Evolutionary conservation across 2,113 vertebrate species (phyloP), one percentile per base, ranked within the genome.

Genomic region (Clarias gariepinus): DNA sequence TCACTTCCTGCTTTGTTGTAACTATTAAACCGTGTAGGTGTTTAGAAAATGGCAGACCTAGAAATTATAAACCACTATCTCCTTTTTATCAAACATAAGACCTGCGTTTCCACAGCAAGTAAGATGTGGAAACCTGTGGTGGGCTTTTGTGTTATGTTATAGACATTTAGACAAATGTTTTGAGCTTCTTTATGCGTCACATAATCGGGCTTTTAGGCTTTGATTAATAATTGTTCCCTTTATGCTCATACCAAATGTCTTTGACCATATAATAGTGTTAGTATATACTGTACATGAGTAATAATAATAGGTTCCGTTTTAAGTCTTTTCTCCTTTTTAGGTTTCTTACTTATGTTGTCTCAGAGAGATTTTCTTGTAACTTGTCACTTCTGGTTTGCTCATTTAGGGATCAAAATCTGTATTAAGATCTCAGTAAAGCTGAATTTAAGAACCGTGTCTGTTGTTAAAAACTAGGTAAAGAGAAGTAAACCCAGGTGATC

Each of bases 41-140:
- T 68, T 73, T 28, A 41, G 52, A 81, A 81, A 61, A 81, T 10
- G 33, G 30, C 12, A 73, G 71, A 76, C 53, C 80, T 66, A 81
- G 57, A 88, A 84, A 63, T 81, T 23, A 71, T 16, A 74, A 15
- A 81, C 83, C 57, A 1, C 66, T 30, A 13, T 53, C 77, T 81
- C 28, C 77, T 81, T 84, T 64, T 77, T 55, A 71, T 69, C 36
- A 28, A 68, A 85, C 77, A 80, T 74, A 83, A 86, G 77, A 71
- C 66, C 69, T 10, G 78, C 85, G 77, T 93, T 94, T 94, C 92
- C 92, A 94, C 91, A 91, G 91, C 91, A 94, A 90, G 89, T 90
- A 53, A 71, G 47, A 83, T 52, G 41, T 63, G 61, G 61, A 87
- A 87, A 66, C 57, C 28, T 63, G 21, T 36, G 77, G 85, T 87